phyloP scores from a whole-genome alignment of 1,140 invertebrate species.

The Meloidogyne floridensis region DNA sequence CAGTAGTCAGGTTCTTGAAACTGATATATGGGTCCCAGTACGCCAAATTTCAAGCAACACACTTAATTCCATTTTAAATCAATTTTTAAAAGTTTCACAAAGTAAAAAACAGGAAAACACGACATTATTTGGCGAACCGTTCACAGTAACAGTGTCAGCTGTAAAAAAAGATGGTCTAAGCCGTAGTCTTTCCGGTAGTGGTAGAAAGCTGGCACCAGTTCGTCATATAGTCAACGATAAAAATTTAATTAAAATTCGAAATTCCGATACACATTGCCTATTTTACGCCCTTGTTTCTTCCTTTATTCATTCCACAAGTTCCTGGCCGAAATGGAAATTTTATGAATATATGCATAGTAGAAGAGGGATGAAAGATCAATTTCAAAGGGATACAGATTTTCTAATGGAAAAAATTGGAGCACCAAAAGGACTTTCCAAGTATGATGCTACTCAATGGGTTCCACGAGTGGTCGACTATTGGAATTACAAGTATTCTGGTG shows the following conservation, averaged over 20 bases:
- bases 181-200: neutral
- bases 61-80: neutral
- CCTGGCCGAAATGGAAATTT: neutral
- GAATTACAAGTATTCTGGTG: neutral
- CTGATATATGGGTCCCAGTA: neutral
- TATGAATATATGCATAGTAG: neutral
- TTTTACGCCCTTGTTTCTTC: slow-evolving; percentile 4
- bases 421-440: neutral
- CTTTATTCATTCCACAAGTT: neutral
- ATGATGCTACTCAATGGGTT: neutral
- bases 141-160: neutral
- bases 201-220: neutral
- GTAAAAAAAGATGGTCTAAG: neutral
- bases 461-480: neutral
- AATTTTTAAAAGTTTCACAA: neutral
- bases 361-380: neutral
- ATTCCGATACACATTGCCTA: neutral
- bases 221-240: neutral
- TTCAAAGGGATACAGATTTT: neutral
- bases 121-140: neutral
- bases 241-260: neutral
- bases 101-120: neutral
- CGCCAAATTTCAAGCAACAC: neutral
- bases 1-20: neutral
- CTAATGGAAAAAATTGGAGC: neutral